Conservation (phyloP, 2,797 vertebrate species). For the Tragelaphus eurycerus region DNA sequence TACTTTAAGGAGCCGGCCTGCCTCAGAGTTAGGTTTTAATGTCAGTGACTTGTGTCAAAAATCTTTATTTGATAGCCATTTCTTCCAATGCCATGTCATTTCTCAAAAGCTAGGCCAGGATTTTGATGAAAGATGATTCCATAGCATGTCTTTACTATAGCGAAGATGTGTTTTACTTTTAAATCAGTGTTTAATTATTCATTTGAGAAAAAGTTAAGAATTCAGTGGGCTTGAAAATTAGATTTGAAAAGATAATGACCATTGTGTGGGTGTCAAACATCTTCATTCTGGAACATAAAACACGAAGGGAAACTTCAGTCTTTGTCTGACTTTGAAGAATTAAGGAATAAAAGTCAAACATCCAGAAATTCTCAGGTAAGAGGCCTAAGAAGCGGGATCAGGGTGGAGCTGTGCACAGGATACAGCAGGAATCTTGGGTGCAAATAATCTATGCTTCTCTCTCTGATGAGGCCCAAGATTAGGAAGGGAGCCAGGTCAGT, state of each 20-base stretch:
- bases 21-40: neutral
- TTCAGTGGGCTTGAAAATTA: neutral
- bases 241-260: neutral
- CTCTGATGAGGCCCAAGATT: neutral
- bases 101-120: neutral
- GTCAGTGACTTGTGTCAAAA: neutral
- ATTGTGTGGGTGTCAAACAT: neutral
- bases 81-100: neutral
- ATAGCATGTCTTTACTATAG: neutral
- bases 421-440: neutral
- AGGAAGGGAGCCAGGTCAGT: neutral
- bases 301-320: neutral
- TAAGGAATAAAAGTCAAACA: neutral
- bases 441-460: neutral
- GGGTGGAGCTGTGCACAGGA: neutral
- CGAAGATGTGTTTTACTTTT: neutral
- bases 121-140: neutral
- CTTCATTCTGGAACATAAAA: neutral
- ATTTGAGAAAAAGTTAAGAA: neutral
- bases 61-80: neutral
- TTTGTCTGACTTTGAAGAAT: neutral
- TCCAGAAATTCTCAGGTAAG: neutral
- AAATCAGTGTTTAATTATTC: neutral
- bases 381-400: fast-evolving
- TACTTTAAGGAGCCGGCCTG: neutral